Base-by-base conservation (phyloP, 2,797 vertebrate species). In the Limnodromus scolopaceus region DNA sequence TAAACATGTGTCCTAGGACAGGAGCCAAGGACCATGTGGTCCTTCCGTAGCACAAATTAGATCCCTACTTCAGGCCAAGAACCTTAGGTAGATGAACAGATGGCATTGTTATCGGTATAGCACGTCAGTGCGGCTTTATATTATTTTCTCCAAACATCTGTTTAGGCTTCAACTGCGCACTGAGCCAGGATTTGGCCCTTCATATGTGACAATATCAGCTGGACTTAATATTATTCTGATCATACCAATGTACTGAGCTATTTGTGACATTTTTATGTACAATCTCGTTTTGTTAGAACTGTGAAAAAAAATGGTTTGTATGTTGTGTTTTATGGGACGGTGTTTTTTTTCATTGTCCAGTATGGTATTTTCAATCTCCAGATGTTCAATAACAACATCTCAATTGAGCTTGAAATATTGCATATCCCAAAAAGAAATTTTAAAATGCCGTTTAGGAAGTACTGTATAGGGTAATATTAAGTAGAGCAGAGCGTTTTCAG, bases 251-350 rank as follows among this genome's bases (percentile, higher is more conserved):
- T 93, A 83, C 87, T 95, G 58, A 81, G 89, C 36, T 88, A 72
- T 55, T 94, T 92, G 63, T 87, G 48, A 74, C 69, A 87, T 92
- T 96, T 96, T 80, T 94, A 61, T 93, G 89, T 96, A 82, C 87
- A 93, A 87, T 55, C 57, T 87, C 75, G 36, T 95, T 93, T 94
- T 90, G 91, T 94, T 95, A 34, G 91, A 97, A 85, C 93, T 97
- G 96, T 97, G 94, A 98, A 96, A 98, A 96, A 97, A 96, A 96
- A 68, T 76, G 55, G 71, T 91, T 94, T 94, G 30, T 97, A 75
- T 70, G 92, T 92, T 96, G 65, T 63, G 72, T 86, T 92, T 96
- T 89, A 95, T 89, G 83, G 82, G 91, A 92, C 11, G 54, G 94
- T 97, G 95, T 46, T 96, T 96, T 61, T 92, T 82, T 84, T 92